Evolutionary conservation across 2,888 invertebrate genomes (phyloP), one percentile per base, ranked within the genome.

Genomic region (Peribatodes rhomboidaria): DNA sequence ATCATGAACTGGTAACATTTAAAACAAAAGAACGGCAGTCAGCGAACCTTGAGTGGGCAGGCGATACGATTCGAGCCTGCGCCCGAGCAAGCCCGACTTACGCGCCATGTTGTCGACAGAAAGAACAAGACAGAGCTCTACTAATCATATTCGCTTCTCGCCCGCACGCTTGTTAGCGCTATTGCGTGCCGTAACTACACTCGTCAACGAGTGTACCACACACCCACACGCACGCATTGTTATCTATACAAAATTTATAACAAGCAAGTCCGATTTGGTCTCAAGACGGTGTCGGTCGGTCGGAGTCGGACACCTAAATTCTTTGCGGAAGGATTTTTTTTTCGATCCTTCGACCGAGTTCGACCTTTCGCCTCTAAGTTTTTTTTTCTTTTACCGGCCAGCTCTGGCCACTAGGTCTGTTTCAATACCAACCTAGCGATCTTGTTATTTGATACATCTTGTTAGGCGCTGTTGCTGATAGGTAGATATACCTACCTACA

Each of bases 11-110:
- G 89, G 92, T 89, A 93, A 92, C 92, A 92, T 91, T 90, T 87
- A 89, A 89, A 92, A 93, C 93, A 94, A 94, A 93, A 93, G 93
- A 93, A 92, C 92, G 93, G 91, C 93, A 94, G 94, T 94, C 93
- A 93, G 93, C 94, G 94, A 94, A 94, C 94, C 93, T 94, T 94
- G 94, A 95, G 95, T 95, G 94, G 94, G 94, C 91, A 92, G 93
- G 92, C 93, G 92, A 93, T 93, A 92, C 90, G 92, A 91, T 91
- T 90, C 94, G 95, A 95, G 94, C 91, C 94, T 95, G 95, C 95
- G 95, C 95, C 94, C 94, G 92, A 92, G 92, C 90, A 90, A 85
- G 95, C 94, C 94, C 94, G 92, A 90, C 89, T 89, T 88, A 85
- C 88, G 88, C 91, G 92, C 93, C 93, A 93, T 92, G 88, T 91